These are phyloP conservation scores for Turnix velox DNA, from an alignment of 2,113 vertebrate species.

Conservation along the genomic window DNA sequence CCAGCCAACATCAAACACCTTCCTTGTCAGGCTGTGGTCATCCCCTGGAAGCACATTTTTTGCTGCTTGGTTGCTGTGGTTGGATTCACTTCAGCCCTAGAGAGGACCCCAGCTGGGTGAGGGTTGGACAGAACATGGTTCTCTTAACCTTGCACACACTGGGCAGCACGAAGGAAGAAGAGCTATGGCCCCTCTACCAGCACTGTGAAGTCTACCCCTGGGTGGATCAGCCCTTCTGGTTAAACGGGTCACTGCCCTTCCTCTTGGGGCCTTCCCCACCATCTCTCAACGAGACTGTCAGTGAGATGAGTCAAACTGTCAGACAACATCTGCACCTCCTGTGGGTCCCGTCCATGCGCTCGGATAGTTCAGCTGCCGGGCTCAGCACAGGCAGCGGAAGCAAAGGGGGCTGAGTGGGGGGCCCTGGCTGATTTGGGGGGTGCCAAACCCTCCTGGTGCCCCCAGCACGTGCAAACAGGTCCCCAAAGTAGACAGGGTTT, in stretches of 20 bases:
- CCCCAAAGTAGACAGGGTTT: neutral
- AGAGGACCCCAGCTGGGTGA: neutral
- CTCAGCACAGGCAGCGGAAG: slow-evolving; percentile 13
- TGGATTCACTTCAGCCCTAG: neutral
- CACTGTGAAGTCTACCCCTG: neutral
- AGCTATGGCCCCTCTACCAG: neutral
- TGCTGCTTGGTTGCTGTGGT: neutral
- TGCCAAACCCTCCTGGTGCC: neutral
- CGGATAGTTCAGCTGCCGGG: slow-evolving; percentile 2
- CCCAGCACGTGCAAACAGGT: fast-evolving
- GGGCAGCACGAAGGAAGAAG: neutral
- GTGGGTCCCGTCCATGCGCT: neutral
- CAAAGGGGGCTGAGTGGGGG: no score
- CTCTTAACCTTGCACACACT: neutral
- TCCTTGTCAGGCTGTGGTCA: neutral
- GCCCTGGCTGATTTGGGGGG: neutral
- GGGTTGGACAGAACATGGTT: fast-evolving
- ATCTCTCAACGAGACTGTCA: slow-evolving; percentile 42
- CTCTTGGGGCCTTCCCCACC: slow-evolving; percentile 61
- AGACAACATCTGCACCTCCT: slow-evolving; percentile 49
- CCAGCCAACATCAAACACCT: neutral
- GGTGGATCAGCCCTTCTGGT: slow-evolving; percentile 52
- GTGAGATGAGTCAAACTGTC: slow-evolving; percentile 51
- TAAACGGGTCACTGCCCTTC: slow-evolving; percentile 65
- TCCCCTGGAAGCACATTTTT: neutral